Conservation (phyloP, 2,797 vertebrate genomes). For the Hephaestus fuliginosus region DNA sequence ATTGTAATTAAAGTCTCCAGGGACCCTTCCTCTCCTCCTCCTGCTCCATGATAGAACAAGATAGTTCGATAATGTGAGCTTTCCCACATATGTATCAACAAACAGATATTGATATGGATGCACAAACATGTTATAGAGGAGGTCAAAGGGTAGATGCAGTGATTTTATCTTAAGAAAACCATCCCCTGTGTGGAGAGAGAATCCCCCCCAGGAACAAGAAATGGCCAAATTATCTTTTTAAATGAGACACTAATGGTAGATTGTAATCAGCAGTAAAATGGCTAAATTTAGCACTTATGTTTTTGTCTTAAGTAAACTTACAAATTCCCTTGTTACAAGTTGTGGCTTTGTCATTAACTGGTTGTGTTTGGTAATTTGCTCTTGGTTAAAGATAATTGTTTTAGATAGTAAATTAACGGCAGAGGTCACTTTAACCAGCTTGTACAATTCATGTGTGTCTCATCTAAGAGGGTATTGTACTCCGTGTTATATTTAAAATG, state of each 20-base stretch:
- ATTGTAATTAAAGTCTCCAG: conserved; percentile 60
- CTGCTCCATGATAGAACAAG: conserved; percentile 37
- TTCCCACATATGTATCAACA: conserved; percentile 71
- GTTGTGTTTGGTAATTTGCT: conserved; percentile 33
- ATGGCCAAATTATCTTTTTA: conserved; percentile 22
- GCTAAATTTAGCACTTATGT: conserved; percentile 28
- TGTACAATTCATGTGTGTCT: conserved; percentile 18
- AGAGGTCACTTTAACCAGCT: conserved; percentile 14
- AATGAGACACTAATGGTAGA: conserved; percentile 27
- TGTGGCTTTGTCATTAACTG: conserved; percentile 34
- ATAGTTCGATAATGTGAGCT: conserved; percentile 62
- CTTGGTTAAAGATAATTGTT: conserved; percentile 31
- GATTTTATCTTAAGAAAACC: conserved; percentile 51
- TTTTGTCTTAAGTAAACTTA: conserved; percentile 15
- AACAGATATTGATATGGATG: too few species aligned
- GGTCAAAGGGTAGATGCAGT: conserved; percentile 54
- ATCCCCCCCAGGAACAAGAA: background rate
- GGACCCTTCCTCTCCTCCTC: conserved; percentile 33
- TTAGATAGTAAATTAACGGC: conserved; percentile 28
- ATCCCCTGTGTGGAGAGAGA: conserved; percentile 22
- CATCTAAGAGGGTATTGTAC: conserved; percentile 48
- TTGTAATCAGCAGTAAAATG: conserved; percentile 15
- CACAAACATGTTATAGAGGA: conserved; percentile 23
- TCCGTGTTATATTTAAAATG: conserved; percentile 49
- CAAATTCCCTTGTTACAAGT: conserved; percentile 24